phyloP scores from a whole-genome alignment of 2,113 vertebrate species.

The Nesoenas mayeri region DNA sequence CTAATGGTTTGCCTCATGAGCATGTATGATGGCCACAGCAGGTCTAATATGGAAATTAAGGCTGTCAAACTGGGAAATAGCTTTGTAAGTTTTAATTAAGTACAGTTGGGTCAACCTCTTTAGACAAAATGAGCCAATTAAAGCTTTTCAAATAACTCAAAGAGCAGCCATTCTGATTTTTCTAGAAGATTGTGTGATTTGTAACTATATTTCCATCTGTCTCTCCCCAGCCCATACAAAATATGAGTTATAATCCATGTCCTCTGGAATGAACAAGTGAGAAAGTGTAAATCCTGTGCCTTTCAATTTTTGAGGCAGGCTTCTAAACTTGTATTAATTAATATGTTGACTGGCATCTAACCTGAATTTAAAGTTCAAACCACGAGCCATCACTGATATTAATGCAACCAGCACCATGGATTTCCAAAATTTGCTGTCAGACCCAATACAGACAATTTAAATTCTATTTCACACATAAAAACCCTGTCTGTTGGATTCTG shows the following conservation, averaged over 20 bases:
- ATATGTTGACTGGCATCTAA: neutral
- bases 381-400: neutral
- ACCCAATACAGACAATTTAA: rapidly evolving
- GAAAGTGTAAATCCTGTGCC: neutral
- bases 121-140: neutral
- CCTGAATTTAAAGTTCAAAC: neutral
- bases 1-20: neutral
- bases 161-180: neutral
- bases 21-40: neutral
- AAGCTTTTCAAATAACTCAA: neutral
- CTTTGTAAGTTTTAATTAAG: neutral
- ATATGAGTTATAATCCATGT: neutral
- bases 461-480: neutral
- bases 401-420: neutral
- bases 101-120: neutral
- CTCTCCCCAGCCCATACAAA: neutral
- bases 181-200: neutral
- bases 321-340: neutral
- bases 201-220: neutral
- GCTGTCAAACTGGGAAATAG: neutral
- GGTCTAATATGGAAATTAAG: neutral
- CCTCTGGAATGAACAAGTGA: neutral
- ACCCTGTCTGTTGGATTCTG: neutral
- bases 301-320: neutral
- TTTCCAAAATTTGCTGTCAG: neutral